A percentile compares a stretch with the other conserved stretches of the same genome.
These are phyloP conservation scores for Drosophila navojoa DNA, from an alignment of 1,140 invertebrate genomes.

Conservation along the genomic window DNA sequence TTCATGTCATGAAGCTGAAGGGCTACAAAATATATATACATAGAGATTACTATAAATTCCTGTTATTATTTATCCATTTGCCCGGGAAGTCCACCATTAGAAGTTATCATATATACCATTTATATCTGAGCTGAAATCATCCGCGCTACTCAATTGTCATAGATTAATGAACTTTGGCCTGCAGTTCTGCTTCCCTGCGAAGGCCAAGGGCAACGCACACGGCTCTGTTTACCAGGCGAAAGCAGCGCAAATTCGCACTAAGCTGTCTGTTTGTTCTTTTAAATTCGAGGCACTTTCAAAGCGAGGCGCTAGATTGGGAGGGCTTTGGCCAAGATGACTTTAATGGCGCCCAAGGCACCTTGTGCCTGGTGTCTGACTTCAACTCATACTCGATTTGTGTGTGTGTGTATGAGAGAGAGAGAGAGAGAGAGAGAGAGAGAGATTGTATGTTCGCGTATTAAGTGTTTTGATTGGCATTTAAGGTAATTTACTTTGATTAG, in stretches of 20 bases:
- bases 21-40: too few relatives aligned
- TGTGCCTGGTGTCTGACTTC: slow-evolving; percentile 5
- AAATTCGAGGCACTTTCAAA: slow-evolving; percentile 10
- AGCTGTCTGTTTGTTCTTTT: slow-evolving; percentile 16
- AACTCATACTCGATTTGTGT: background rate
- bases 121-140: too few relatives aligned
- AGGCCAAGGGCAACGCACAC: slow-evolving; percentile 14
- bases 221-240: background rate
- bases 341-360: slow-evolving; percentile 25
- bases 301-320: too few relatives aligned
- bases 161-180: slow-evolving; percentile 18
- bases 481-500: slow-evolving; percentile 37
- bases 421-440: too few relatives aligned
- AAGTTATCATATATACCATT: too few relatives aligned
- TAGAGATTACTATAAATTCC: too few relatives aligned
- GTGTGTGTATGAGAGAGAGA: too few relatives aligned
- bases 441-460: background rate
- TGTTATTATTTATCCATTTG: too few relatives aligned
- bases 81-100: too few relatives aligned
- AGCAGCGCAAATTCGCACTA: slow-evolving; percentile 11
- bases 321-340: slow-evolving; percentile 21
- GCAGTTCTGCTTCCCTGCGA: background rate
- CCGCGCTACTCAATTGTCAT: background rate
- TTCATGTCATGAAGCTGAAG: too few relatives aligned
- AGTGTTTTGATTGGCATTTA: slow-evolving; percentile 30